phyloP scores from a whole-genome alignment of 2,888 invertebrate genomes.

The Eilema sororculum region DNA sequence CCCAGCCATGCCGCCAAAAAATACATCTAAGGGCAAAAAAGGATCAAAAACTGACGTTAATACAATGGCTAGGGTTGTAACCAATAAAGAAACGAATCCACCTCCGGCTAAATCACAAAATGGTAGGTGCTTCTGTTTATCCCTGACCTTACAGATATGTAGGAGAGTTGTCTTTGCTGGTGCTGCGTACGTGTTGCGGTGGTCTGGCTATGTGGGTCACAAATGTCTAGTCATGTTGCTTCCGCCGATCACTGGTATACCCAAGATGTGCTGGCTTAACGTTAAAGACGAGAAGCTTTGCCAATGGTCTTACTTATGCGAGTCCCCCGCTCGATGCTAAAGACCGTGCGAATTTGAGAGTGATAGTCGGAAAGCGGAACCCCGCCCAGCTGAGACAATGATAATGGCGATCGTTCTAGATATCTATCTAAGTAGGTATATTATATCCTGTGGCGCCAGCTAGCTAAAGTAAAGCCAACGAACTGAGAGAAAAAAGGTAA shows the following conservation, averaged over 20 bases:
- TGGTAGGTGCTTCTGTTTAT: slow-evolving; percentile 1
- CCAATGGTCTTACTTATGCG: no score
- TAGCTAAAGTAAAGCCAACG: not conserved
- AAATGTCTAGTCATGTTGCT: not conserved
- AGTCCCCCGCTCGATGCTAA: no score
- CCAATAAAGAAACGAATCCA: slow-evolving; percentile 6
- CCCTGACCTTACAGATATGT: not conserved
- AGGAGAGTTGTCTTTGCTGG: not conserved
- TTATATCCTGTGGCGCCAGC: not conserved
- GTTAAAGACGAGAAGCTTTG: no score
- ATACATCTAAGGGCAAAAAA: not conserved
- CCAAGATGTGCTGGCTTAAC: no score
- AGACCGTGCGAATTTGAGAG: no score
- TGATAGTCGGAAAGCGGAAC: no score
- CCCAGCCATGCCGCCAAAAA: slow-evolving; percentile 8
- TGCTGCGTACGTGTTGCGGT: not conserved
- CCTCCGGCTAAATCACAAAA: slow-evolving; percentile 6
- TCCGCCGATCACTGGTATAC: not conserved
- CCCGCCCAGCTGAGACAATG: no score
- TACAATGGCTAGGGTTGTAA: not conserved
- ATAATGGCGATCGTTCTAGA: not conserved
- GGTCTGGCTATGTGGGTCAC: no score
- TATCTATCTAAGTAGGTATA: no score
- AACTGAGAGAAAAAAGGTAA: no score
- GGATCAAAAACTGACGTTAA: slow-evolving; percentile 13